Evolutionary conservation across 2,888 invertebrate genomes (phyloP), one percentile per base, ranked within the genome.

Genomic region (Parnassius mnemosyne): DNA sequence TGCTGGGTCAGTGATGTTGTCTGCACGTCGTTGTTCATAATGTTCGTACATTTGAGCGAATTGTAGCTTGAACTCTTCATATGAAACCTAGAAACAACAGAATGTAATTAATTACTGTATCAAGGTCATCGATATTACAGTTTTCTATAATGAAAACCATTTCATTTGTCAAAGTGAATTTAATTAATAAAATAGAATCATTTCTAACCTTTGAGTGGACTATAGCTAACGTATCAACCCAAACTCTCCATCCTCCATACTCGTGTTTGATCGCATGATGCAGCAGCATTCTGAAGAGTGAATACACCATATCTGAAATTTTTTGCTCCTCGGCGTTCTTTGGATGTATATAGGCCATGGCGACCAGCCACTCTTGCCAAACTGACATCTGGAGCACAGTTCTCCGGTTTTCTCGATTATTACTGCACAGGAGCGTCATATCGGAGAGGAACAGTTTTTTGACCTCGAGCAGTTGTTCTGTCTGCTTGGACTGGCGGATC

Each of bases 301-400:
- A 97, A 87, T 99, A 99, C 49, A 99, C 99, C 97, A 99, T 97
- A 80, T 99, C 99, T 0, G 98, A 98, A 60, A 99, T 96, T 87
- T 98, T 97, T 82, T 98, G 97, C 79, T 99, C 98, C 78, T 98
- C 98, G 0, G 96, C 94, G 74, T 95, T 97, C 84, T 97, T 96
- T 0, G 99, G 99, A 85, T 98, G 99, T 69, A 99, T 98, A 84
- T 99, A 99, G 41, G 99, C 98, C 95, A 98, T 96, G 7, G 99
- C 98, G 73, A 99, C 99, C 11, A 99, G 93, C 99, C 99, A 99
- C 66, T 89, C 99, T 87, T 97, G 97, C 99, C 99, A 99, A 0
- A 99, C 99, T 0, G 99, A 99, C 99, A 99, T 99, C 91, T 99
- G 99, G 51, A 99, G 92, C 12, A 99, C 98, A 0, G 98, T 99